Conservation (phyloP, 2,888 invertebrate species). For the Piscicola geometra region DNA sequence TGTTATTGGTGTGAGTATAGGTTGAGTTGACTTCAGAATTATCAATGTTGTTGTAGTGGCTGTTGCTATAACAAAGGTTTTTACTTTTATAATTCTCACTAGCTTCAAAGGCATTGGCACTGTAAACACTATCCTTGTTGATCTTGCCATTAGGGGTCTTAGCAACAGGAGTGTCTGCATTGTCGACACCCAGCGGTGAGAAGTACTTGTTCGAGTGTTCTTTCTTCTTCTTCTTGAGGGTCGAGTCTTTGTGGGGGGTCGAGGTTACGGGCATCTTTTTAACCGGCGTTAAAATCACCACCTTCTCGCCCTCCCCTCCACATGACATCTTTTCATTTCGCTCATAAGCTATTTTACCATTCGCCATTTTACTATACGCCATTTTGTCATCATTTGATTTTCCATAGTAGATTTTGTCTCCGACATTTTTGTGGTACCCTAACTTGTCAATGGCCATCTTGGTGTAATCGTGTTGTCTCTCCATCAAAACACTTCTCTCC, state of each 20-base stretch:
- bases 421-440: no score
- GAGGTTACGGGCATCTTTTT: not conserved
- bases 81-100: not conserved
- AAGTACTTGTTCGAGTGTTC: not conserved
- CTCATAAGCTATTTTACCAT: not conserved
- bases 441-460: no score
- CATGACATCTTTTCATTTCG: not conserved
- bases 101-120: constrained; percentile 58
- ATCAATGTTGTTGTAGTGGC: not conserved
- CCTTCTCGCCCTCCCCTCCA: not conserved
- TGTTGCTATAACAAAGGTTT: not conserved
- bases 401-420: no score
- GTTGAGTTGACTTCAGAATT: not conserved
- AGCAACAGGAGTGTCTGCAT: not conserved
- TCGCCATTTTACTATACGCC: not conserved
- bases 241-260: constrained; percentile 2
- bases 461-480: not conserved
- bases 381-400: no score
- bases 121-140: not conserved
- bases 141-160: not conserved
- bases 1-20: not conserved
- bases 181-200: not conserved
- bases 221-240: not conserved
- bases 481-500: not conserved
- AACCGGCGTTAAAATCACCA: not conserved